Base-by-base conservation (phyloP, 1,140 invertebrate genomes). In the Mactra quadrangularis region DNA sequence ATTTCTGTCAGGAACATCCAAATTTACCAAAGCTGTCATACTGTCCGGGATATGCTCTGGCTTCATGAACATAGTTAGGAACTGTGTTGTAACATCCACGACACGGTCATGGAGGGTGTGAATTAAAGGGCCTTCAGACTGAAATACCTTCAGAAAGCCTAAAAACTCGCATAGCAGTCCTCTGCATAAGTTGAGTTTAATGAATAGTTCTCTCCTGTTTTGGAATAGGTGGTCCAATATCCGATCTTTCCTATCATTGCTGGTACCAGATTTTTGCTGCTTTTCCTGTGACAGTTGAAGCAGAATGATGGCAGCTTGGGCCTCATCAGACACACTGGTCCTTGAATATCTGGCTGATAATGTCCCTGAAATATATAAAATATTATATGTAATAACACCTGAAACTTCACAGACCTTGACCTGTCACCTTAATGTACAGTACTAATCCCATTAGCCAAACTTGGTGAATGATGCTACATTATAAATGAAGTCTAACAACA, bases 1-100 rank as follows among this genome's bases (percentile, higher is more conserved):
- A 75, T 75, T 75, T 15, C 17, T 75, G 52, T 75, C 71, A 27
- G 68, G 33, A 15, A 72, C 68, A 72, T 72, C 68, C 68, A 72
- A 53, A 53, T 72, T 72, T 19, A 55, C 47, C 29, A 72, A 55
- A 45, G 47, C 68, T 53, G 25, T 72, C 68, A 72, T n/a, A 19
- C 50, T 72, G 52, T 72, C 68, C 3, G 68, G 68, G 19, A 72
- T 72, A 27, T 72, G 68, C 27, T 72, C 68, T 55, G 68, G 68
- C 68, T 72, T 72, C 2, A 72, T 53, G 50, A 72, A 72, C 68
- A 72, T 72, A 27, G 66, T 15, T 6, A 70, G 13, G 33, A 64
- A 64, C 38, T 64, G 31, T 9, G 31, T 64, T 1, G 33, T 38
- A 2, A 70, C n/a, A 47, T 70, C 66, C 6, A 70, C 25, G 1